Evolutionary conservation across 1,140 invertebrate genomes (phyloP), one percentile per base, ranked within the genome.

Genomic region (Protaetia brevitarsis): DNA sequence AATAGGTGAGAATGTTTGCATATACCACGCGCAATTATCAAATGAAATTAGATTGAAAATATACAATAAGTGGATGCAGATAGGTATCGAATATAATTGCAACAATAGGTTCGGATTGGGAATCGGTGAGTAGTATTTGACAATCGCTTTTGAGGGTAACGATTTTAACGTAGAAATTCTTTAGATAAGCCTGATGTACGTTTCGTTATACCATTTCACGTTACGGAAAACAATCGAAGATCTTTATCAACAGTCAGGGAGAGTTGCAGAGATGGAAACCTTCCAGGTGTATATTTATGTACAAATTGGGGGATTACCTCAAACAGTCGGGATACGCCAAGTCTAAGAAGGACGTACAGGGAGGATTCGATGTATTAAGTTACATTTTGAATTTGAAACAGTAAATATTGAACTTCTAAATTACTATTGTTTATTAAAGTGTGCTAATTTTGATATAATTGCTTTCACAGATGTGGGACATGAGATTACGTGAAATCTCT

Each of bases 61-160:
- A 19, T 95, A 95, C 79, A 82, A 84, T 4, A 83, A 81, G 68
- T 99, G 97, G 96, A 83, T 95, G 58, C 87, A 89, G 21, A 95
- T 79, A 85, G 79, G 69, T 80, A 82, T 45, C 79, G 79, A 69
- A 85, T 84, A 68, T 85, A 26, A 69, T 79, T 79, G 96, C 96
- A 19, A 99, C 96, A 0, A 94, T 98, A 69, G 96, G 0, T 97
- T 97, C 84, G 95, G 95, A 41, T 98, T 99, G 96, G 97, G 96
- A 10, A 96, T 98, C 67, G 76, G n/a, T n/a, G n/a, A n/a, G n/a
- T n/a, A n/a, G n/a, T n/a, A n/a, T n/a, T n/a, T n/a, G n/a, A n/a
- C n/a, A n/a, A n/a, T n/a, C n/a, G n/a, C n/a, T n/a, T n/a, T n/a
- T n/a, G n/a, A n/a, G n/a, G n/a, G n/a, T n/a, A n/a, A n/a, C n/a